phyloP scores from a whole-genome alignment of 2,113 vertebrate genomes.

The Uropsilus gracilis region DNA sequence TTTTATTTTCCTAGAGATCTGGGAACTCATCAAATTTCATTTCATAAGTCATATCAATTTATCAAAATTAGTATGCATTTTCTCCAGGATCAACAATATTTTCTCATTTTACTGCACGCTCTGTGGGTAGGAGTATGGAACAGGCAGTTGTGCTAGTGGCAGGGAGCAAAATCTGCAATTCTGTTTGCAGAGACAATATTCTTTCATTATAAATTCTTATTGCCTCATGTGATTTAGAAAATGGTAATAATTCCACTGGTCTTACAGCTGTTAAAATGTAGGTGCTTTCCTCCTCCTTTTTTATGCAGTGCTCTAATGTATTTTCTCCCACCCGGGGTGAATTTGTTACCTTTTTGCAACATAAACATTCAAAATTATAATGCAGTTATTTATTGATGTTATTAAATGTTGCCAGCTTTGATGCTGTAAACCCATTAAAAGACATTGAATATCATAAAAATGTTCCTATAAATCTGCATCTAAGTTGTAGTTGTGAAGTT shows the following conservation, averaged over 20 bases:
- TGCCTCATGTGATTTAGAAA: slow-evolving; percentile 50
- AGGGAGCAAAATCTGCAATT: slow-evolving; percentile 9
- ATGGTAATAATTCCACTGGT: not conserved
- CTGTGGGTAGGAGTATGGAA: not conserved
- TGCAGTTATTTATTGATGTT: slow-evolving; percentile 44
- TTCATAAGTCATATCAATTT: slow-evolving; percentile 27
- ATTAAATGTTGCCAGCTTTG: slow-evolving; percentile 21
- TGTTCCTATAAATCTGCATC: not conserved
- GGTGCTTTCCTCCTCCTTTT: not conserved
- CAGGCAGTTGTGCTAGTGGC: not conserved
- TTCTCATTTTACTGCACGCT: not conserved
- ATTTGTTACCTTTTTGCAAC: slow-evolving; percentile 43
- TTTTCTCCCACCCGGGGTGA: not conserved
- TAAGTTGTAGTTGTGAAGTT: slow-evolving; percentile 40
- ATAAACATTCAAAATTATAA: slow-evolving; percentile 48
- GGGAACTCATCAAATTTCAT: slow-evolving; percentile 17
- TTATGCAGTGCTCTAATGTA: not conserved
- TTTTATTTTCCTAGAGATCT: slow-evolving; percentile 47
- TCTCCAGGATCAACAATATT: not conserved
- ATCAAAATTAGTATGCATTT: slow-evolving; percentile 41
- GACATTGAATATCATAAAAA: slow-evolving; percentile 16
- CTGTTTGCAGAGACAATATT: slow-evolving; percentile 19
- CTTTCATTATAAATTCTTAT: slow-evolving; percentile 20
- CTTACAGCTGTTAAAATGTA: not conserved
- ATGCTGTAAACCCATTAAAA: slow-evolving; percentile 34